Evolutionary conservation across 2,113 vertebrate species (phyloP).

Genomic region (Siphamia tubifer): DNA sequence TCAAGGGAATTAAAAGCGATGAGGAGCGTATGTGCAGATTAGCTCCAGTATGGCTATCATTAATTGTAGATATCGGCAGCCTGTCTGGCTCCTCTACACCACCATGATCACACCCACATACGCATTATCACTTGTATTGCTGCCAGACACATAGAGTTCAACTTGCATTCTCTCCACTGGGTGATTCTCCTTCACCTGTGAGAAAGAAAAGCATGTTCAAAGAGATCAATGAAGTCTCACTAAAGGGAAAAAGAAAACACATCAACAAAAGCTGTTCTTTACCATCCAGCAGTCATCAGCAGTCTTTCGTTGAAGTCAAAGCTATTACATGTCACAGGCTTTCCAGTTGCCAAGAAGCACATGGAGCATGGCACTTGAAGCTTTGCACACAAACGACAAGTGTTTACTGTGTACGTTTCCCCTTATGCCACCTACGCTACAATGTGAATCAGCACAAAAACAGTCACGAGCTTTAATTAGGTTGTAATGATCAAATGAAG

Average conservation of each 20-base stretch:
- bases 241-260: conserved; percentile 1
- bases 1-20: neutral
- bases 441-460: neutral
- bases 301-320: conserved; percentile 5
- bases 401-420: neutral
- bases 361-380: neutral
- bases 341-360: neutral
- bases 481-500: neutral
- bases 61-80: conserved; percentile 30
- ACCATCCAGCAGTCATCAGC: neutral
- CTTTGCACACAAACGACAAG: neutral
- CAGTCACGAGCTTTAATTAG: neutral
- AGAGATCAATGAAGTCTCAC: conserved; percentile 25
- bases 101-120: conserved; percentile 31
- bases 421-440: neutral
- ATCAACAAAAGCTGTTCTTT: conserved; percentile 9
- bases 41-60: conserved; percentile 18
- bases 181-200: conserved; percentile 22
- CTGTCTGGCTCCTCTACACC: conserved; percentile 25
- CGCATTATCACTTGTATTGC: conserved; percentile 27
- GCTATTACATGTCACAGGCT: neutral
- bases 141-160: conserved; percentile 14
- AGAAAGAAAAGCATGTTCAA: neutral
- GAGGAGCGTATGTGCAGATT: neutral
- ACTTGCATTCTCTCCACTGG: conserved; percentile 1